These are phyloP conservation scores for Lepeophtheirus nordmannii DNA, from an alignment of 2,888 invertebrate species.

Conservation along the genomic window DNA sequence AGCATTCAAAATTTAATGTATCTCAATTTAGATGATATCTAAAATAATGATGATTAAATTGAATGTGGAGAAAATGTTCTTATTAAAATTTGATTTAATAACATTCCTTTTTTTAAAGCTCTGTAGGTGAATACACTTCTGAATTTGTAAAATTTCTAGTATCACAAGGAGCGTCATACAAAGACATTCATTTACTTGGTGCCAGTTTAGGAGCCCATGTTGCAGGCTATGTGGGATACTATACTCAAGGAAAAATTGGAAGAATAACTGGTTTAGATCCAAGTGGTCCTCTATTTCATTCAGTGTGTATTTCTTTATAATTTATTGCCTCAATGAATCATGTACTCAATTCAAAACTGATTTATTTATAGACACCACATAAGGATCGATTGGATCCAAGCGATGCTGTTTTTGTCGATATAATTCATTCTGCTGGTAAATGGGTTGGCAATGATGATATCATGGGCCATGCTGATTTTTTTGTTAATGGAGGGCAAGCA, in stretches of 20 bases:
- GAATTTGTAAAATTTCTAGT: slow-evolving; percentile 2
- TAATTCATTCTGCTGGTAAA: slow-evolving; percentile 21
- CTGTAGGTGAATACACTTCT: not conserved
- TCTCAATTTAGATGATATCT: too few relatives aligned
- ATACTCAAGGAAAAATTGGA: slow-evolving; percentile 6
- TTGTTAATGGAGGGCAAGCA: slow-evolving; percentile 13
- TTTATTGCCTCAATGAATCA: not conserved
- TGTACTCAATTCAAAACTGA: not conserved
- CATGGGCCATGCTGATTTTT: slow-evolving; percentile 21
- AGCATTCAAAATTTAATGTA: too few relatives aligned
- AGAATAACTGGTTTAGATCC: slow-evolving; percentile 20
- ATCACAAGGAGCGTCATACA: slow-evolving; percentile 6
- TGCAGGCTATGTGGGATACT: slow-evolving; percentile 14
- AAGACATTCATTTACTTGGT: slow-evolving; percentile 13
- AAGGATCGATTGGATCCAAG: slow-evolving; percentile 15
- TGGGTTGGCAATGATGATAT: slow-evolving; percentile 22
- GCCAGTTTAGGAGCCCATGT: slow-evolving; percentile 22
- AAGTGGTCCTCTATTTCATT: slow-evolving; percentile 22
- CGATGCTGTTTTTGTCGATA: slow-evolving; percentile 20
- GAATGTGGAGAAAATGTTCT: too few relatives aligned
- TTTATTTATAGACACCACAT: not conserved
- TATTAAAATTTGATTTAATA: too few relatives aligned
- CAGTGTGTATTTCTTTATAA: not conserved
- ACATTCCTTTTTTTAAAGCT: not conserved
- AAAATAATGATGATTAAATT: too few relatives aligned